Conservation (phyloP, 1,140 invertebrate genomes). For the Ips typographus region DNA sequence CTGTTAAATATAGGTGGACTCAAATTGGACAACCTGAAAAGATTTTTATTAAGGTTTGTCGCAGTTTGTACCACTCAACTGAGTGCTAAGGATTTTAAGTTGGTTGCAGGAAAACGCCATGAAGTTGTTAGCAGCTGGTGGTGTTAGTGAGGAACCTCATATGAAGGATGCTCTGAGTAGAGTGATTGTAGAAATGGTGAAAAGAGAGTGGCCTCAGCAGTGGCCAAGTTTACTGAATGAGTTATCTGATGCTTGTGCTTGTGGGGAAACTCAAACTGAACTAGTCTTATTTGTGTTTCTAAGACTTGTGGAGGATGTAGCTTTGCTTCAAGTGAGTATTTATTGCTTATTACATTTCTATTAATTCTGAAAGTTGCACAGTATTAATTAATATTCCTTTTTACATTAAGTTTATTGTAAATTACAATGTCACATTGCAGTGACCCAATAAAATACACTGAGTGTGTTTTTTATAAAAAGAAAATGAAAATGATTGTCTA, state of each 20-base stretch:
- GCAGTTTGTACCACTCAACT: background rate
- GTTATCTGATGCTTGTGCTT: conserved; percentile 73
- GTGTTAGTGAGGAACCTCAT: conserved; percentile 66
- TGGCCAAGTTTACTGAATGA: conserved; percentile 85
- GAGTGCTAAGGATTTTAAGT: conserved; percentile 1
- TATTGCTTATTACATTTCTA: conserved; percentile 6
- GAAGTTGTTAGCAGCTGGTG: conserved; percentile 73
- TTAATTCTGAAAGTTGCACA: background rate
- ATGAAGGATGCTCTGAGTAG: conserved; percentile 85
- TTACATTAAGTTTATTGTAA: background rate
- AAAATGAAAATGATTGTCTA: too few species aligned
- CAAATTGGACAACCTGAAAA: conserved; percentile 83
- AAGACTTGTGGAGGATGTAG: conserved; percentile 86
- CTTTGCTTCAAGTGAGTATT: conserved; percentile 67
- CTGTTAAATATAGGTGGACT: conserved; percentile 88
- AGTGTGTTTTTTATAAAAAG: too few species aligned
- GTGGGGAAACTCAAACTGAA: conserved; percentile 83
- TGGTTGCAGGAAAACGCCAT: conserved; percentile 72
- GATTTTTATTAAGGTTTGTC: conserved; percentile 71
- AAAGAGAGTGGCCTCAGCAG: conserved; percentile 93
- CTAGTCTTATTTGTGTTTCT: conserved; percentile 83
- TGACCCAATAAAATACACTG: too few species aligned
- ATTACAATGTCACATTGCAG: background rate
- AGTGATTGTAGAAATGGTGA: conserved; percentile 92
- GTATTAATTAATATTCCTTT: too few species aligned